Percentiles rank a stretch among this genome's conserved stretches.
Conservation (phyloP, 92 coral and sea anemone species). For the Muricea muricata region DNA sequence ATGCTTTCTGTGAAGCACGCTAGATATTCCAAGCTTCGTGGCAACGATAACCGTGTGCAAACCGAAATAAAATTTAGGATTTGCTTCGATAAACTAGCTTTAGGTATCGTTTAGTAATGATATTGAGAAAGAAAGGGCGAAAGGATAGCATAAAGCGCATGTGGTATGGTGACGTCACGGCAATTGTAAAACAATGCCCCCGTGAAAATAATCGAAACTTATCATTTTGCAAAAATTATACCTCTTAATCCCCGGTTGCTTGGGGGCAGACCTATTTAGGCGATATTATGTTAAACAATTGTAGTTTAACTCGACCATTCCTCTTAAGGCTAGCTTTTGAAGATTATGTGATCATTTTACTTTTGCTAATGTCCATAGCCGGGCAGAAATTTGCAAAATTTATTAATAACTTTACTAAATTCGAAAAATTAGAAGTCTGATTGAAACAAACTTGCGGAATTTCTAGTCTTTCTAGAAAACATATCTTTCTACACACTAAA, state of each 20-base stretch:
- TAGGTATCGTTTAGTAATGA: slow-evolving; percentile 99
- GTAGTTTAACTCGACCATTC: not conserved
- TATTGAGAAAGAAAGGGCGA: slow-evolving; percentile 99
- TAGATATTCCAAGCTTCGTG: slow-evolving; percentile 41
- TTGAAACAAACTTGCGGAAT: no score
- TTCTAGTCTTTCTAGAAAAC: no score
- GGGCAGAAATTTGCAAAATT: not conserved
- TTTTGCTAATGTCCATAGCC: not conserved
- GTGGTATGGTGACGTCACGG: slow-evolving; percentile 99
- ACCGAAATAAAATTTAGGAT: slow-evolving; percentile 80
- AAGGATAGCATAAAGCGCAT: slow-evolving; percentile 99
- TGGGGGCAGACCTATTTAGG: not conserved
- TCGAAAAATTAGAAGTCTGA: no score
- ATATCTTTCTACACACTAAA: no score
- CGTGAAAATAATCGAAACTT: slow-evolving; percentile 29
- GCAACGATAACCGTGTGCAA: slow-evolving; percentile 72
- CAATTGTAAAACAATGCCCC: slow-evolving; percentile 99
- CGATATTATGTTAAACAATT: slow-evolving; percentile 41
- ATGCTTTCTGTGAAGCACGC: slow-evolving; percentile 28
- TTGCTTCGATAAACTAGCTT: slow-evolving; percentile 89
- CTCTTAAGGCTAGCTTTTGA: not conserved
- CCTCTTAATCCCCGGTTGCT: not conserved
- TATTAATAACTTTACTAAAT: no score
- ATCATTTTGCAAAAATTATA: slow-evolving; percentile 22
- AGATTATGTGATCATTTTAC: not conserved